Conservation (phyloP, 1,140 invertebrate species). For the Heterodera schachtii region DNA sequence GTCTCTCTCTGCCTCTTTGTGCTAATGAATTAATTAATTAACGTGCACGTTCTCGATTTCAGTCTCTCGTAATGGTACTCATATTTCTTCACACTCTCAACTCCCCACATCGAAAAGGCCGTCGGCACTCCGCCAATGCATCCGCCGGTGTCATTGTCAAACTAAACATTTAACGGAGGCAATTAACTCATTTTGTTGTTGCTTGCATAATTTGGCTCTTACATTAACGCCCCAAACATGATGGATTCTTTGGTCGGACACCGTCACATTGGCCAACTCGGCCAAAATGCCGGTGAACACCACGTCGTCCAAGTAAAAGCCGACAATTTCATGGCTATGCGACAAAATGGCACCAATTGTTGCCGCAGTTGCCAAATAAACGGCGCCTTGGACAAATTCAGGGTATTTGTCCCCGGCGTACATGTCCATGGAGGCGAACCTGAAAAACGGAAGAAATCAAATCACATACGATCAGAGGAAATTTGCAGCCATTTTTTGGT, state of each 20-base stretch:
- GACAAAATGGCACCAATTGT: constrained; percentile 18
- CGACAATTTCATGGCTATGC: constrained; percentile 17
- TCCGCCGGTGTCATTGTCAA: too few species aligned
- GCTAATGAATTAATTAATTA: too few species aligned
- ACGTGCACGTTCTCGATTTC: neutral
- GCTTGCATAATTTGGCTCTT: neutral
- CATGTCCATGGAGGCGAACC: constrained; percentile 27
- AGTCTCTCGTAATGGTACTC: neutral
- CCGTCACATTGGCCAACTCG: constrained; percentile 19
- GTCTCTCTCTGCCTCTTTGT: too few species aligned
- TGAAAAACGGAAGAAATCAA: neutral
- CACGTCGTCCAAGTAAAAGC: constrained; percentile 33
- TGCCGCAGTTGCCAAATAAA: constrained; percentile 25
- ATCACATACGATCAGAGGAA: neutral
- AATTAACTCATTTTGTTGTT: too few species aligned
- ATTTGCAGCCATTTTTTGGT: neutral
- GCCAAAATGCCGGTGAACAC: constrained; percentile 39
- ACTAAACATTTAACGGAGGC: too few species aligned
- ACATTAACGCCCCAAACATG: neutral
- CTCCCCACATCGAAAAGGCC: neutral
- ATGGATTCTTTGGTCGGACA: neutral
- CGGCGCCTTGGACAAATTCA: constrained; percentile 16
- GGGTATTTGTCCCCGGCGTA: constrained; percentile 28
- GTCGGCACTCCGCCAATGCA: neutral
- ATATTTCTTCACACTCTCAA: neutral